A percentile compares a stretch with the other conserved stretches of the same genome.
phyloP scores from a whole-genome alignment of 2,113 vertebrate species.

The Blennius ocellaris region DNA sequence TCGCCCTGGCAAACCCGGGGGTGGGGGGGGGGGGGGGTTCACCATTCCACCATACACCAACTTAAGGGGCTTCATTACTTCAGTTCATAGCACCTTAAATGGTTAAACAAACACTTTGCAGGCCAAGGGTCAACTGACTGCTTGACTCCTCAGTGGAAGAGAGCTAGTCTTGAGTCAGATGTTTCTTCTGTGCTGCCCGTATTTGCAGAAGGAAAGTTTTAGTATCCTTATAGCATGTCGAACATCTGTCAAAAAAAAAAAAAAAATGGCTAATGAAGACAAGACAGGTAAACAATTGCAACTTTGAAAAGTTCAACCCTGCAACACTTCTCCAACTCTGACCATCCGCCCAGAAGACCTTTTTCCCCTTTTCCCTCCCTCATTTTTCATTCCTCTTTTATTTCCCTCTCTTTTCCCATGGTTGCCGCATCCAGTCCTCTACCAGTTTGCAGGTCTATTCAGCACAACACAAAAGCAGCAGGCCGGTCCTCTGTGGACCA shows the following conservation, averaged over 20 bases:
- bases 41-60: constrained; percentile 74
- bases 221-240: constrained; percentile 32
- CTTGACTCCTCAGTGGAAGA: constrained; percentile 55
- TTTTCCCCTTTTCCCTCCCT: constrained; percentile 62
- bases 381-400: constrained; percentile 81
- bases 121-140: constrained; percentile 91
- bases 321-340: constrained; percentile 73
- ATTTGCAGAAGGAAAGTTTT: constrained; percentile 36
- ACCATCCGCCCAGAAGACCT: constrained; percentile 84
- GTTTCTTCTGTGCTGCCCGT: constrained; percentile 24
- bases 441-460: constrained; percentile 89
- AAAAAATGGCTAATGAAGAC: constrained; percentile 53
- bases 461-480: constrained; percentile 96
- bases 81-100: constrained; percentile 90
- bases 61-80: constrained; percentile 92
- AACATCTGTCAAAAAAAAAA: constrained; percentile 55
- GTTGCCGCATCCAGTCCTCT: constrained; percentile 75
- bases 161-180: neutral
- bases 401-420: constrained; percentile 78
- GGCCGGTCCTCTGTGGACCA: constrained; percentile 95
- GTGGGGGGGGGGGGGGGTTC: constrained; percentile 67
- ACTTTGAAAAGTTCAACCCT: constrained; percentile 82
- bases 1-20: constrained; percentile 47
- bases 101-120: constrained; percentile 91
- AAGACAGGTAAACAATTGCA: constrained; percentile 58